These are phyloP conservation scores for Atta cephalotes DNA, from an alignment of 1,140 invertebrate species.

Conservation along the genomic window DNA sequence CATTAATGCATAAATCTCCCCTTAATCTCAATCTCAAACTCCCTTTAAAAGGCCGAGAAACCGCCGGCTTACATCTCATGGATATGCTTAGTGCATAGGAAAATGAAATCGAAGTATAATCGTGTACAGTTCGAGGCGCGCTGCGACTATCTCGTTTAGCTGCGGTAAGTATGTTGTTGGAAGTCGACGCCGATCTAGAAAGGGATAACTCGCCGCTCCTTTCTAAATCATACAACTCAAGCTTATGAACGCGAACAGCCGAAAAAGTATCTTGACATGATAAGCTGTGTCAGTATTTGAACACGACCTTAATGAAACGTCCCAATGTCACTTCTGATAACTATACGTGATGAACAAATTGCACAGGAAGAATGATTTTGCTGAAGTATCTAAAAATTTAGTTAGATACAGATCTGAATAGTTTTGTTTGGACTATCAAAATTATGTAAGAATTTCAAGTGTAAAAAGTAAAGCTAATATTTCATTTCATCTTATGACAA, in stretches of 20 bases:
- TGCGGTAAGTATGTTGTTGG: conserved; percentile 39
- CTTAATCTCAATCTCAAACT: not conserved
- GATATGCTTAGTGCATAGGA: not conserved
- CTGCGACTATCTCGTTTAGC: not conserved
- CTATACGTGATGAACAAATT: not conserved
- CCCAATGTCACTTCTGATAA: not conserved
- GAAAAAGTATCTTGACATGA: not conserved
- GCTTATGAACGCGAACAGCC: not conserved
- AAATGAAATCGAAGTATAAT: conserved; percentile 14
- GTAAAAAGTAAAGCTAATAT: too few relatives aligned
- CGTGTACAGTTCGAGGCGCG: not conserved
- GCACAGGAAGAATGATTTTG: too few relatives aligned
- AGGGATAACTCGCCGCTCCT: conserved; percentile 8
- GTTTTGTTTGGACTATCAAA: too few relatives aligned
- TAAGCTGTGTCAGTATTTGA: not conserved
- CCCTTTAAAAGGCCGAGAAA: not conserved
- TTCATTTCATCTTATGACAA: too few relatives aligned
- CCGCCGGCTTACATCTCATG: not conserved
- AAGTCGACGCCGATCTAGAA: not conserved
- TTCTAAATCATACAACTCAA: conserved; percentile 14
- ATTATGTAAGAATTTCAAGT: too few relatives aligned
- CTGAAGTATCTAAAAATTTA: too few relatives aligned
- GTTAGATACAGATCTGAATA: too few relatives aligned
- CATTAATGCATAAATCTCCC: conserved; percentile 25
- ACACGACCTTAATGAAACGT: not conserved